Percentiles rank a stretch among this genome's conserved stretches.
These are phyloP conservation scores for Zosterops lateralis DNA, from an alignment of 2,113 vertebrate species.

Conservation along the genomic window DNA sequence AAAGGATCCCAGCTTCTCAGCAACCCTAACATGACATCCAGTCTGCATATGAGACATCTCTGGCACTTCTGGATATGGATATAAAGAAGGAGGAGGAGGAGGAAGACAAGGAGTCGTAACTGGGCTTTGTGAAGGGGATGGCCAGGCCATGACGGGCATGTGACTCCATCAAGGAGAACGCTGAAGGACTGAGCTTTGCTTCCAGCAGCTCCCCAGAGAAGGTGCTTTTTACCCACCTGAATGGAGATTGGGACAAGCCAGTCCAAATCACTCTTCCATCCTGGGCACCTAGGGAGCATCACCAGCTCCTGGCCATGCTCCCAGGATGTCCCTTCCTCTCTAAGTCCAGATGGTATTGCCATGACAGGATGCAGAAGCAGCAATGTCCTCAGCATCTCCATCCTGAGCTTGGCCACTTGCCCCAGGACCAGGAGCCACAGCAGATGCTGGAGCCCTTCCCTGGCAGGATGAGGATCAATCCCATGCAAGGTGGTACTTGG, in stretches of 20 bases:
- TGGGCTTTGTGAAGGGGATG: neutral
- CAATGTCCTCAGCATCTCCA: neutral
- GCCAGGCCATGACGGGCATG: accelerated
- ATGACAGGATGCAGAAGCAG: neutral
- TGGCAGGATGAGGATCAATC: neutral
- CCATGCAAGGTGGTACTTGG: too few species aligned
- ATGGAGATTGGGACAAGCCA: neutral
- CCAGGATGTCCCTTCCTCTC: neutral
- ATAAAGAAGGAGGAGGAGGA: neutral
- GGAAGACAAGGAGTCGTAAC: neutral
- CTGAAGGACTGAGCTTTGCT: neutral
- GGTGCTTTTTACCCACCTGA: neutral
- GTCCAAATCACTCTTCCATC: neutral
- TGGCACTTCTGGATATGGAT: neutral
- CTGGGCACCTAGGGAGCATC: neutral
- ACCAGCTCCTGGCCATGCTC: neutral
- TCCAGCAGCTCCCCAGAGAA: neutral
- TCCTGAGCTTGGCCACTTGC: neutral
- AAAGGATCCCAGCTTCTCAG: neutral
- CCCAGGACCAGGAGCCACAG: neutral
- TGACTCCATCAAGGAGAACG: neutral
- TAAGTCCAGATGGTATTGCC: accelerated
- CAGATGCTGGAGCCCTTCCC: neutral
- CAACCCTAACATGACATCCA: neutral
- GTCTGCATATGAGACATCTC: neutral